Evolutionary conservation across 2,113 vertebrate species (phyloP), one percentile per base, ranked within the genome.

Genomic region (Miniopterus natalensis): DNA sequence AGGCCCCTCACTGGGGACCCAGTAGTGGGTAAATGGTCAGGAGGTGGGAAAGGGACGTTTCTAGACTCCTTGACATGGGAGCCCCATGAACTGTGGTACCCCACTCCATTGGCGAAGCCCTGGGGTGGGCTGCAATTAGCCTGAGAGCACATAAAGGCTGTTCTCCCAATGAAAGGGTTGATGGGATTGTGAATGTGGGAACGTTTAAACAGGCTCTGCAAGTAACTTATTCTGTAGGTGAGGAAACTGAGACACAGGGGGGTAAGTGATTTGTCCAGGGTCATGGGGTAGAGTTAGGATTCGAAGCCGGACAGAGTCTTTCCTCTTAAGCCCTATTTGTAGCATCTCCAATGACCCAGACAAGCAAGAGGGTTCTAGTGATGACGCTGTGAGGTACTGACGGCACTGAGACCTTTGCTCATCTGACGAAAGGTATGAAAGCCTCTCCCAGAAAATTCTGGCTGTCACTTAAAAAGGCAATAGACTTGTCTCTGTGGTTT

Each of bases 391-490:
- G 27, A 89, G 18, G 23, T 25, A 8, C 10, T 92, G 21, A 90
- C 42, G 29, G 57, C 59, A 61, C 59, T 36, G 9, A 75, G 5
- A 88, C 0, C 20, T 75, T 36, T 25, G 40, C 93, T 29, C 57
- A 63, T 73, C 47, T 90, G 40, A 75, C 27, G 3, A 74, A 92
- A 87, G 21, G 3, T 47, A 13, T 31, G 5, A 94, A 88, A 89
- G 13, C 17, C 3, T 61, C 21, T 84, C 45, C 57, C 29, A 77
- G 42, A 90, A 89, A 55, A 55, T 8, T 29, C 70, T n/a, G 29
- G 8, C 9, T 92, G 21, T 81, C 36, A 85, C 57, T 92, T 80
- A 5, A 18, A 79, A 93, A 88, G 59, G 66, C 51, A 88, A 85
- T 61, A 75, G 29, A 80, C 31, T 14, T 94, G 47, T 45, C 36